Evolutionary conservation across 2,797 vertebrate genomes (phyloP), one percentile per base, ranked within the genome.

Genomic region (Crocidura indochinensis): DNA sequence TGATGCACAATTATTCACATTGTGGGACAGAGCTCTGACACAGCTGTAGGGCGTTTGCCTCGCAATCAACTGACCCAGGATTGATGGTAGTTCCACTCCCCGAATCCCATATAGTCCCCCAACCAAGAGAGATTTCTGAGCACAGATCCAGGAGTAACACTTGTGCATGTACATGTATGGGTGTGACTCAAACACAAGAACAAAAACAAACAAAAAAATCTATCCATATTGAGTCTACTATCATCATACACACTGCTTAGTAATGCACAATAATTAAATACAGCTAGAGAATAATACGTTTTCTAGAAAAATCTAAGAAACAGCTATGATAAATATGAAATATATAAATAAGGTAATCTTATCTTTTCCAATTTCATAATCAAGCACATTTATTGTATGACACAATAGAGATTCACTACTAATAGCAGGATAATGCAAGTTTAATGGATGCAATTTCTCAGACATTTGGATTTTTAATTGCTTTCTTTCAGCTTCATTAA

Each of bases 381-480:
- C 79, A 76, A 27, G 81, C 22, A 10, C 56, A 93, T 85, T 8
- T 75, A 96, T 89, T 90, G 44, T 24, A 85, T 2, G 2, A 95
- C 90, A 29, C 74, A 80, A 90, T 11, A 46, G 56, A 24, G 22
- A 73, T 29, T 4, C 75, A 93, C 83, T 94, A 75, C 92, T 95
- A 95, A 85, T 53, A 91, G 77, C 84, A 91, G 22, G 79, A 84
- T 80, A 93, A 93, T 77, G 93, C 2, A 91, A 20, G 60, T 83
- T 95, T 95, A 96, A 94, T 93, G 24, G 60, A 12, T 88, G 74
- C 24, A 17, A 90, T 96, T 96, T 96, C 94, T 96, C 84, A 94
- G 92, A 90, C 10, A 89, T 72, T 93, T 86, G 65, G 8, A 86
- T 93, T 93, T 96, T 96, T 88, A 97, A 95, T 95, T 96, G 81